Base-by-base conservation (phyloP, 2,888 invertebrate genomes). In the Pseudococcus jackbeardsleyi region DNA sequence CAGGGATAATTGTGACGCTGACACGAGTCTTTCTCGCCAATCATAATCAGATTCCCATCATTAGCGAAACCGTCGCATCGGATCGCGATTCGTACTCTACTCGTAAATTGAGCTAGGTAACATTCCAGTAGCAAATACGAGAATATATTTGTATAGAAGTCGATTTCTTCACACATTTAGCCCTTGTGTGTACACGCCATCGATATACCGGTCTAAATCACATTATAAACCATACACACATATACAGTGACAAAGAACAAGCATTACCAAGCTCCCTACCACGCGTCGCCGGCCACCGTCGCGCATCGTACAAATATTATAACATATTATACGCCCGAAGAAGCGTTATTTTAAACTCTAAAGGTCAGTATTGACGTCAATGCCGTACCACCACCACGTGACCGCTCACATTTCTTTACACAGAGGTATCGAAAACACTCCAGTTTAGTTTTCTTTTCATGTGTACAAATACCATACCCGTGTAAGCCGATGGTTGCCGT, bases 281-380 rank as follows among this genome's bases (percentile, higher is more conserved):
- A 42, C 19, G 5, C 84, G 22, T 84, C 54, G 54, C 48, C 48
- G 48, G 48, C 48, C 64, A 19, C 15, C 68, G 68, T 39, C 84
- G 46, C 50, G 42, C 33, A 59, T 85, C 85, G 33, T 8, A 54
- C 22, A 59, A 85, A 59, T 85, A 54, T 85, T 59, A 64, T 59
- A 85, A 85, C 85, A 54, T 42, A 59, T 85, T 50, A 64, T 85
- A 85, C 85, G 88, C 88, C 77, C 54, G 88, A 50, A 79, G 79
- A 82, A 79, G 79, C 79, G 79, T 82, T 88, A 88, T 88, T 88
- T 88, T 88, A 88, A 88, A 88, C 88, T 88, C 82, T 88, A 79
- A 88, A 88, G 88, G 88, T 88, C 88, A 88, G 88, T 50, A 88
- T 88, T 88, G 88, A 88, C 88, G 88, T 88, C 88, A 88, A 88